Evolutionary conservation across 2,113 vertebrate genomes (phyloP).

Genomic region (Phyllopteryx taeniolatus): DNA sequence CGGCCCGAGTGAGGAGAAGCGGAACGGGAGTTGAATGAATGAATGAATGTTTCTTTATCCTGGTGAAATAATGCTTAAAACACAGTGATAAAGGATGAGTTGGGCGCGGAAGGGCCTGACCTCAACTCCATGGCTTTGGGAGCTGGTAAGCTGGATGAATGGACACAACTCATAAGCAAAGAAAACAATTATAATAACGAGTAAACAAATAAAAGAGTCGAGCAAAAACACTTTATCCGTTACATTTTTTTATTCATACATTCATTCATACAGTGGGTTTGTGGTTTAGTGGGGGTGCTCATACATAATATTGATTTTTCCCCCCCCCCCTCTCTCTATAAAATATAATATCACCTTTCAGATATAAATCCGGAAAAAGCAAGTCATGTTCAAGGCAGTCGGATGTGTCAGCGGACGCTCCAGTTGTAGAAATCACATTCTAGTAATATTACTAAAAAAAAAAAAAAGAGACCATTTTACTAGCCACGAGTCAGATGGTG

Average conservation of each 20-base stretch:
- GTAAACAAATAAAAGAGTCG: not conserved
- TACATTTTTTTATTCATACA: slow-evolving; percentile 68
- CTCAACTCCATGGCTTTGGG: not conserved
- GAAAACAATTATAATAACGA: too few relatives aligned
- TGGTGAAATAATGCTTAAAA: not conserved
- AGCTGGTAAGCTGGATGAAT: not conserved
- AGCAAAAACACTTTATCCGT: slow-evolving; percentile 28
- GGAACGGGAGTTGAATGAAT: too few relatives aligned
- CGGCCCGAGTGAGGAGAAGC: too few relatives aligned
- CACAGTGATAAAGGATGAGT: not conserved
- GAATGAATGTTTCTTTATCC: too few relatives aligned
- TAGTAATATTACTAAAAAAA: slow-evolving; percentile 23
- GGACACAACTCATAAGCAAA: not conserved
- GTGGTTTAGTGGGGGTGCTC: slow-evolving; percentile 44
- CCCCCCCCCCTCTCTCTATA: slow-evolving; percentile 50
- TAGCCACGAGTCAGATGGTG: slow-evolving; percentile 39
- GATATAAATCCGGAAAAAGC: slow-evolving; percentile 70
- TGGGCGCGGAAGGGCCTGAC: not conserved
- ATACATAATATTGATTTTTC: slow-evolving; percentile 63
- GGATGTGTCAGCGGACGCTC: slow-evolving; percentile 47
- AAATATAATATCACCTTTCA: slow-evolving; percentile 72
- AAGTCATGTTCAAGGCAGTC: slow-evolving; percentile 68
- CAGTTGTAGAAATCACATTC: slow-evolving; percentile 66
- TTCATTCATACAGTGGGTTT: slow-evolving; percentile 61
- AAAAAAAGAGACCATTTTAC: slow-evolving; percentile 36